Base-by-base conservation (phyloP, 2,113 vertebrate genomes). In the Uria lomvia region DNA sequence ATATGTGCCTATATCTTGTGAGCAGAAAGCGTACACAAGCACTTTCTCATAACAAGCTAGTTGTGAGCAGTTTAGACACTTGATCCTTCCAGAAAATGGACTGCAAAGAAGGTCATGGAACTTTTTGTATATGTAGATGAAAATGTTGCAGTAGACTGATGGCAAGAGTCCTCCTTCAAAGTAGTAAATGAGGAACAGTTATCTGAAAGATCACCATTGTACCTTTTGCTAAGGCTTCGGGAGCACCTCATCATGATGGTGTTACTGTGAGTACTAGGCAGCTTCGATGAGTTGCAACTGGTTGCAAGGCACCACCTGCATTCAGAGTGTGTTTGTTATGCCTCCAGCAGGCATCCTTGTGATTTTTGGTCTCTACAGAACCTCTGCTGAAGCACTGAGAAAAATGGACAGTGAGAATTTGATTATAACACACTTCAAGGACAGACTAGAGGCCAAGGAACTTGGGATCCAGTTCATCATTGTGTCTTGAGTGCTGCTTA, bases 231-330 rank as follows among this genome's bases (percentile, higher is more conserved):
- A 56, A 95, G 77, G 78, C 68, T 62, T 88, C 15, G 10, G 93
- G 77, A 96, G 62, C 66, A 86, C 82, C 74, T 94, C 47, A 82
- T 94, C 81, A 65, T 53, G 75, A 75, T 67, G 73, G 58, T 18
- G 11, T 89, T 91, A 73, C 71, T 87, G 90, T 45, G 93, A 95
- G 82, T 95, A 72, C 83, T 80, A 60, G 77, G 74, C 82, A 91
- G 90, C 85, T 89, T 90, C 70, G 74, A 95, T 96, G 94, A 92
- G 86, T 90, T 95, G 43, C 43, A 91, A 70, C 45, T 82, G 74
- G 70, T 93, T 86, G 68, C 73, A 53, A 90, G 97, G 73, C 56
- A 34, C 58, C 77, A 53, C 58, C 75, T 92, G 80, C 78, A 75
- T 86, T 87, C 68, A 55, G 27, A 50, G 34, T 74, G 30, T 77